Evolutionary conservation across 2,113 vertebrate genomes (phyloP), one percentile per base, ranked within the genome.

Genomic region (Hyperoodon ampullatus): DNA sequence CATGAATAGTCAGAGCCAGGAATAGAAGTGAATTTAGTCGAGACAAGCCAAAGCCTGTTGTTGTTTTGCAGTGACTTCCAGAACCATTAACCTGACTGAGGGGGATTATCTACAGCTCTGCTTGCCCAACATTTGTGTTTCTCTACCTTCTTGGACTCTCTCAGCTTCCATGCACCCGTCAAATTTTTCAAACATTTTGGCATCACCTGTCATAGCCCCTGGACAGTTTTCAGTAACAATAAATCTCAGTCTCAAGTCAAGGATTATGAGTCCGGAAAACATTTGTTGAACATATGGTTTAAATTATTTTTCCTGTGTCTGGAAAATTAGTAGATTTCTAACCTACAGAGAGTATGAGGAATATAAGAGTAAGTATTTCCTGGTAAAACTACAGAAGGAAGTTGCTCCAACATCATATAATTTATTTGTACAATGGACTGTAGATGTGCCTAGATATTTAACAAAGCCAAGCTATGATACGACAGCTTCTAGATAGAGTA

Each of bases 321-420:
- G 71, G 81, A 85, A 88, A 80, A 81, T 63, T 26, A 80, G n/a
- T 88, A 66, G 42, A 19, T 95, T 93, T 90, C 53, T 81, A 80
- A 63, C n/a, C 71, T 80, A 63, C n/a, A 28, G 10, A 24, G 24
- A 39, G 39, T 33, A 28, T 16, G 53, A 30, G 77, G 19, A 70
- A 85, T 24, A 23, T 23, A 93, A 26, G n/a, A 44, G 11, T 7
- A 65, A 65, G 35, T 23, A 75, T 75, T 88, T 84, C 47, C 44
- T 50, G 63, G 74, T 80, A 58, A 90, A 78, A 71, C 30, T 18
- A 58, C 5, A 60, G 87, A 35, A 90, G 9, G 68, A 78, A 61
- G 47, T 60, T 66, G 13, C 14, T 89, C 16, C 83, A 26, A 47
- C 42, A 65, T 53, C 24, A 4, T 80, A 8, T 39, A 24, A 80